A percentile compares a stretch with the other conserved stretches of the same genome.
Evolutionary conservation across 2,888 invertebrate species (phyloP).

Genomic region (Pasiphila rectangulata): DNA sequence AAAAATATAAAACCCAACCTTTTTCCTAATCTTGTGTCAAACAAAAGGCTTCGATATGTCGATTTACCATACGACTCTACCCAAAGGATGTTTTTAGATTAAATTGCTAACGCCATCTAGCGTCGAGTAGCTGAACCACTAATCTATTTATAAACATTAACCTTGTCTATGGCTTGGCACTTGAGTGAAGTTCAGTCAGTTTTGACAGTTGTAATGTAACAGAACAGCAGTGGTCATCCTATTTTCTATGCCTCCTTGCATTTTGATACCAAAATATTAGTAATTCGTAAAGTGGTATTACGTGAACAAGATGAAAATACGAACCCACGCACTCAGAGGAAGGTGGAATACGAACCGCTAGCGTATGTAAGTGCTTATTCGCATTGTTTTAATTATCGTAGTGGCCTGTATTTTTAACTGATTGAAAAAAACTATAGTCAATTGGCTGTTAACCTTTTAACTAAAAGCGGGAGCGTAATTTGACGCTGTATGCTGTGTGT

Average conservation of each 20-base stretch:
- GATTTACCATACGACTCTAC: too few relatives aligned
- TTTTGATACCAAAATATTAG: constrained; percentile 81
- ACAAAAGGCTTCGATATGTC: too few relatives aligned
- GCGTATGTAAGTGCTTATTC: constrained; percentile 66
- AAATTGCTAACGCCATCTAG: constrained; percentile 48
- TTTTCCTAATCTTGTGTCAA: too few relatives aligned
- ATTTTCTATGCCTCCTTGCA: constrained; percentile 78
- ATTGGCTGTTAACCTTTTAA: constrained; percentile 82
- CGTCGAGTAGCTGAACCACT: constrained; percentile 48
- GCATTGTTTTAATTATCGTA: constrained; percentile 48
- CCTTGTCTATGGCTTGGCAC: constrained; percentile 76
- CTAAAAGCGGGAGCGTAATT: constrained; percentile 80
- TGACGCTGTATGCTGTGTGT: constrained; percentile 75
- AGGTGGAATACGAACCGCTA: constrained; percentile 78
- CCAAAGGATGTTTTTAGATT: too few relatives aligned
- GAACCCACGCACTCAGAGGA: constrained; percentile 75
- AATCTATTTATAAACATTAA: constrained; percentile 67
- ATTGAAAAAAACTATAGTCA: constrained; percentile 80
- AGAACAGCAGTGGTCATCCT: constrained; percentile 77
- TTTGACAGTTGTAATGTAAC: constrained; percentile 79
- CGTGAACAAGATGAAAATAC: constrained; percentile 80
- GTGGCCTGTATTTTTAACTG: constrained; percentile 78
- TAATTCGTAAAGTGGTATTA: constrained; percentile 78
- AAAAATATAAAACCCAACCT: too few relatives aligned
- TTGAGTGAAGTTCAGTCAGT: constrained; percentile 77